Conservation (phyloP, 1,140 invertebrate genomes). For the Delia radicum region DNA sequence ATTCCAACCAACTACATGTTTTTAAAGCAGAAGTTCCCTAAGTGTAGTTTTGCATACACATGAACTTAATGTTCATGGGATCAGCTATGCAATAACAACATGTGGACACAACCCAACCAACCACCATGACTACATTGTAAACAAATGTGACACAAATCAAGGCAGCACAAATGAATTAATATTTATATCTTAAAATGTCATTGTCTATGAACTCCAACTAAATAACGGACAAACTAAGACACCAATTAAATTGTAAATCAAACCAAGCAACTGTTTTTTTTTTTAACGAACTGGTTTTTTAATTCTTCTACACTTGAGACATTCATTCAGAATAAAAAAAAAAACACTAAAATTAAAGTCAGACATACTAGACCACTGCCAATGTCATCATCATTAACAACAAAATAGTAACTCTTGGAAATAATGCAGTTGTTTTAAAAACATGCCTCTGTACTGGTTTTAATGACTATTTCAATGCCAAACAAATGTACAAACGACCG, state of each 20-base stretch:
- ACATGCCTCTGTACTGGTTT: background rate
- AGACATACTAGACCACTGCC: background rate
- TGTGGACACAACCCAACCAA: too few species aligned
- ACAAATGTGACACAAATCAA: background rate
- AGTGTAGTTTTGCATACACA: too few species aligned
- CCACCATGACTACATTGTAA: too few species aligned
- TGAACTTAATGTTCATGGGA: too few species aligned
- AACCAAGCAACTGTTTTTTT: background rate
- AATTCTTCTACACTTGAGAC: background rate
- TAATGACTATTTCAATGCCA: background rate
- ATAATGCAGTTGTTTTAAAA: background rate
- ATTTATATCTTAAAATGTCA: background rate
- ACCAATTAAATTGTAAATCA: background rate
- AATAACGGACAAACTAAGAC: background rate
- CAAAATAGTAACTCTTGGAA: background rate
- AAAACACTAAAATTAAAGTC: too few species aligned
- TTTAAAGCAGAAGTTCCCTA: too few species aligned
- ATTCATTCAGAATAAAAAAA: too few species aligned
- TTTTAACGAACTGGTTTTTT: background rate
- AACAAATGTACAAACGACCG: background rate
- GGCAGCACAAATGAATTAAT: background rate
- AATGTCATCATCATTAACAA: slow-evolving; percentile 14
- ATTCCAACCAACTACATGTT: too few species aligned
- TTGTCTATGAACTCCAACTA: background rate
- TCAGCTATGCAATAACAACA: too few species aligned